Conservation (phyloP, 2,797 vertebrate genomes). For the Mormyrus hasselquistii region DNA sequence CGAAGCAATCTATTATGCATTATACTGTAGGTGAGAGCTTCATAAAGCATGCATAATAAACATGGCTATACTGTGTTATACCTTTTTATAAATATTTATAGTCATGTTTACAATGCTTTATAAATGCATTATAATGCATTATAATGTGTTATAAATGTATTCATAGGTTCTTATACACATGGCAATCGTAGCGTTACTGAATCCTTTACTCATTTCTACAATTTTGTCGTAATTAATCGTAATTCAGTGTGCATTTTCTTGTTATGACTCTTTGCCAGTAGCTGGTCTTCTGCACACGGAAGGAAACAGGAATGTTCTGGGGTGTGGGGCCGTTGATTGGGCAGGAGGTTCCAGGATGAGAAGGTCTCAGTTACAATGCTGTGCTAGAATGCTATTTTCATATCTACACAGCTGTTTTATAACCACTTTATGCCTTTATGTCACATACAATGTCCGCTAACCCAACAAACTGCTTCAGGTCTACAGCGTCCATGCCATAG, state of each 20-base stretch:
- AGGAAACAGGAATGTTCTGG: background rate
- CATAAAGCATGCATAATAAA: background rate
- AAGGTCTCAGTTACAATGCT: background rate
- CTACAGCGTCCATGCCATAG: background rate
- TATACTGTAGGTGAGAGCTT: background rate
- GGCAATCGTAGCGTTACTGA: background rate
- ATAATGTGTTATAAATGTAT: background rate
- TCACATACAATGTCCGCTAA: background rate
- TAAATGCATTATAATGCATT: background rate
- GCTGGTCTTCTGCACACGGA: background rate
- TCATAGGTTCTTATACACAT: background rate
- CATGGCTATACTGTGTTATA: background rate
- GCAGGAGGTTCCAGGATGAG: background rate
- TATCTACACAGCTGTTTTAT: background rate
- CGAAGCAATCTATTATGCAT: background rate
- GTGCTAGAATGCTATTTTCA: background rate
- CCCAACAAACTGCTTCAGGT: background rate
- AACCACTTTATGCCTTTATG: conserved; percentile 1
- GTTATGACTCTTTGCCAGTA: background rate
- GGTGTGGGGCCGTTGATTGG: background rate
- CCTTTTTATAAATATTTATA: background rate
- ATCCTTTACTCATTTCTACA: background rate
- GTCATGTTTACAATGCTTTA: background rate
- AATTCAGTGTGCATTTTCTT: background rate
- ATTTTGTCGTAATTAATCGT: background rate